Conservation (phyloP, 2,888 invertebrate genomes). For the Tiphia femorata region DNA sequence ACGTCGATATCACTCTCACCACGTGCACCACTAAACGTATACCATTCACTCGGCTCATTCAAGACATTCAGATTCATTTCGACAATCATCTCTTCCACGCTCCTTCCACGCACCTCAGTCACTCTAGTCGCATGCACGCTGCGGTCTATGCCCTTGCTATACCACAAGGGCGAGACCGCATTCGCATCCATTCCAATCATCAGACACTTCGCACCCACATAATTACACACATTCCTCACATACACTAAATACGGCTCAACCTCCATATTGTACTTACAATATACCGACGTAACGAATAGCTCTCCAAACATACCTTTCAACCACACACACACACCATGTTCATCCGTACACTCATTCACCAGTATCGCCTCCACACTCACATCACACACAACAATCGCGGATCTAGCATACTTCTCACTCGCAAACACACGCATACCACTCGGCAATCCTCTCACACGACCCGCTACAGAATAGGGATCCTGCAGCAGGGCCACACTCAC, state of each 20-base stretch:
- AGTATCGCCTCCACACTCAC: conserved; percentile 5
- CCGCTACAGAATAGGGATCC: conserved; percentile 3
- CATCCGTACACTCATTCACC: conserved; percentile 1
- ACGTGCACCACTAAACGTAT: conserved; percentile 22
- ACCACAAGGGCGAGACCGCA: conserved; percentile 32
- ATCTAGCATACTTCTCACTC: neutral
- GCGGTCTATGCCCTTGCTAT: conserved; percentile 9
- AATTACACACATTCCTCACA: neutral
- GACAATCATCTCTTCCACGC: neutral
- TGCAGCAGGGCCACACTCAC: conserved; percentile 14
- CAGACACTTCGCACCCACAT: neutral
- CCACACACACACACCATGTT: conserved; percentile 26
- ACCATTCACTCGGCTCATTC: conserved; percentile 1
- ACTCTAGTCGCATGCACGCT: neutral
- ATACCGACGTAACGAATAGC: conserved; percentile 10
- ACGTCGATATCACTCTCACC: conserved; percentile 35
- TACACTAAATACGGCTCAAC: conserved; percentile 6
- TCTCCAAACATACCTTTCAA: conserved; percentile 23
- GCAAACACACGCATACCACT: conserved; percentile 1
- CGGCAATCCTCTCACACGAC: conserved; percentile 6
- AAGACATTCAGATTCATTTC: neutral
- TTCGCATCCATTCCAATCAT: conserved; percentile 36
- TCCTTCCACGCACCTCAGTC: neutral
- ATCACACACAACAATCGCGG: conserved; percentile 21
- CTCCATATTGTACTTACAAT: neutral